Evolutionary conservation across 1,140 invertebrate genomes (phyloP).

Genomic region (Hycleus phaleratus): DNA sequence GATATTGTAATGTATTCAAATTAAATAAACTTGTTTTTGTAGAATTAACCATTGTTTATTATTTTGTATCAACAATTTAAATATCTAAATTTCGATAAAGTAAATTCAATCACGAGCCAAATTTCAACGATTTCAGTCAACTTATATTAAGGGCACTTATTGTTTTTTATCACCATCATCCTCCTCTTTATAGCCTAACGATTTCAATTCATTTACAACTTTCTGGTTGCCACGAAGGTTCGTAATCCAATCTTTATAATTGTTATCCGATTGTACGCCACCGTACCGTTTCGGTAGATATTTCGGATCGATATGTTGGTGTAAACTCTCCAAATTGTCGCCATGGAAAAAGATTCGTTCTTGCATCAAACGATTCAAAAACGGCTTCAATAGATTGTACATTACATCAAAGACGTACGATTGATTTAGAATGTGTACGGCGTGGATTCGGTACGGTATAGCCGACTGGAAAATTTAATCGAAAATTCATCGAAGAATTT

Average conservation of each 20-base stretch:
- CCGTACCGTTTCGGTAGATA: conserved; percentile 61
- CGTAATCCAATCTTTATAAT: conserved; percentile 66
- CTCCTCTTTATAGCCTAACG: conserved; percentile 49
- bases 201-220: conserved; percentile 57
- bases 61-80: too few relatives aligned
- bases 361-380: conserved; percentile 59
- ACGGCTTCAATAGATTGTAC: conserved; percentile 67
- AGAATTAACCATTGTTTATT: too few relatives aligned
- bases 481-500: neutral
- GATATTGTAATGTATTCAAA: too few relatives aligned
- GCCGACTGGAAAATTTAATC: conserved; percentile 48
- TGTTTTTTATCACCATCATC: neutral
- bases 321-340: conserved; percentile 62
- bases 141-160: too few relatives aligned
- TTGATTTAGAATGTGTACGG: conserved; percentile 70
- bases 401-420: conserved; percentile 73
- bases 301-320: conserved; percentile 62
- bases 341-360: conserved; percentile 69
- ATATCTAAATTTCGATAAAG: too few relatives aligned
- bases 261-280: conserved; percentile 60
- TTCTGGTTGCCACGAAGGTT: conserved; percentile 47
- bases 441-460: conserved; percentile 64
- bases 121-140: too few relatives aligned
- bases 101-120: too few relatives aligned
- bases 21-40: too few relatives aligned